Evolutionary conservation across 1,140 invertebrate species (phyloP), one percentile per base, ranked within the genome.

Genomic region (Aphidius gifuensis): DNA sequence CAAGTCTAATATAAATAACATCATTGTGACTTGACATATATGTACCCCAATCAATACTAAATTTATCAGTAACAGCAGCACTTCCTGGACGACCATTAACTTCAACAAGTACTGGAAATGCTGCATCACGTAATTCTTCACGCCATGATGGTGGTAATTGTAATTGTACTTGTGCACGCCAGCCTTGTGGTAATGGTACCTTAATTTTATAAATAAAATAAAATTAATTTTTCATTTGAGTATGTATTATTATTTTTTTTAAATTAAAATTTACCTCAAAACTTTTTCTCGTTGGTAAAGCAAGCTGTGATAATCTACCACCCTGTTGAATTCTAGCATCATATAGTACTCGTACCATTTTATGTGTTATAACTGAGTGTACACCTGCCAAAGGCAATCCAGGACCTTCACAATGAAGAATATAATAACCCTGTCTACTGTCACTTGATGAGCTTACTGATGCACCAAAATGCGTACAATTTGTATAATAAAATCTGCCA

Each of bases 1-100:
- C 95, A 69, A 96, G 81, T 68, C 90, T 88, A 21, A 93, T 87
- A 79, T 94, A 93, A 38, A 98, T 92, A 58, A 95, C 90, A 78
- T 94, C 92, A 71, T 92, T 92, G 61, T 91, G 87, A 63, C 92
- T 94, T 48, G 93, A 92, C 87, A 97, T 90, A 77, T 96, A 97
- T 3, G 92, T 93, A 9, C 91, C 91, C 93, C 94, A 97, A 73
- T 93, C 90, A 64, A 97, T 85, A 45, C 83, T 76, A 80, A 93
- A 96, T 74, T 90, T 86, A 62, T 94, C 91, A 0, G 90, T 92
- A 42, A 96, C 92, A 43, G 90, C 86, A 72, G 93, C 92, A 62
- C 90, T 91, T 11, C 93, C 93, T 9, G 95, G 95, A 39, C 92
- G 87, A 44, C 92, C 94, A 79, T 97, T 94, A 83, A 93, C 90